Base-by-base conservation (phyloP, 2,797 vertebrate species). In the Serranus cabrilla region DNA sequence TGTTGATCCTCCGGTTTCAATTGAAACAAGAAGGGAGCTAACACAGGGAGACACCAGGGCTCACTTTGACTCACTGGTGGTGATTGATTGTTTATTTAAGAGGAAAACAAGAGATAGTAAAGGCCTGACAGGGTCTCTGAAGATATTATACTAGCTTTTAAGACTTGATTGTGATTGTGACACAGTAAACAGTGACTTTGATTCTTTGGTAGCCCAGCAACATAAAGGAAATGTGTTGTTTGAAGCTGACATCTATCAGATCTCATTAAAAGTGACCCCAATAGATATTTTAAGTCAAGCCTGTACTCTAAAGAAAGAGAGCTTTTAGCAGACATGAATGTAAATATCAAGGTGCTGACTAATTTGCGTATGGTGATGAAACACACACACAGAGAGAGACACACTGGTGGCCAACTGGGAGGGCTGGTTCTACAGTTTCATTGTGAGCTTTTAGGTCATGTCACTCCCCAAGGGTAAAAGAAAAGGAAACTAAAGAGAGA, bases 381-480 rank as follows among this genome's bases (percentile, higher is more conserved):
- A 63, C 0, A 31, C 45, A 70, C 5, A 70, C 59, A 45, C 74
- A 34, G n/a, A n/a, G n/a, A n/a, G n/a, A n/a, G n/a, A 21, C 52
- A 16, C 55, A 34, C 31, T 55, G 68, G 72, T 62, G 55, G 50
- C 71, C 60, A 61, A 82, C 84, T 78, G 86, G 88, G 87, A 91
- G 70, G 80, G 80, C 91, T 82, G 81, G 89, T 90, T 93, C 72
- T 45, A 77, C 75, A 52, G 75, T 85, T 88, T 87, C 76, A 80
- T 65, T 78, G 62, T 84, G 60, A 78, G 78, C 63, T 89, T 89
- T 70, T 66, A 86, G 85, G 86, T 88, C 86, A 82, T 1, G 67
- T 87, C 81, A 45, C 62, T 82, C 73, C 83, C 85, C 45, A 18
- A 71, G 74, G 84, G 83, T 20, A 56, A 79, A 71, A 71, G 70